Evolutionary conservation across 2,797 vertebrate genomes (phyloP).

Genomic region (Hippoglossus hippoglossus): DNA sequence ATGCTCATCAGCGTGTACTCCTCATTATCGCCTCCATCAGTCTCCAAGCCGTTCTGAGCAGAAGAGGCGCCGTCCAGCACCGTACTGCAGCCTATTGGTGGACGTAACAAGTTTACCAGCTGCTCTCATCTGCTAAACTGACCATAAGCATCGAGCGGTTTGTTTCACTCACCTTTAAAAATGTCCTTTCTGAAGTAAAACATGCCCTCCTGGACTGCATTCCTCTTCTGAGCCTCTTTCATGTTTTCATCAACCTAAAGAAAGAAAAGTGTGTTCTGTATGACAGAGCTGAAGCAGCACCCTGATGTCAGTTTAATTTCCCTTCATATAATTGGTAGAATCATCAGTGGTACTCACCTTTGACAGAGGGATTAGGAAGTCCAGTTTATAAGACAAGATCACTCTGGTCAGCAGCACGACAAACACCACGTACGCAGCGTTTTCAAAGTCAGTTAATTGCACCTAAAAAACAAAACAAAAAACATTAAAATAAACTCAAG

Average conservation of each 20-base stretch:
- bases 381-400: slow-evolving; percentile 97
- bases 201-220: slow-evolving; percentile 92
- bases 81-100: slow-evolving; percentile 87
- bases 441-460: slow-evolving; percentile 98
- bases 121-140: neutral
- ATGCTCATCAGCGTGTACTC: slow-evolving; percentile 96
- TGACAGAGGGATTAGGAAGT: slow-evolving; percentile 97
- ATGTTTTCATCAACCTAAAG: slow-evolving; percentile 97
- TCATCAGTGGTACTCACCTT: slow-evolving; percentile 84
- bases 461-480: slow-evolving; percentile 82
- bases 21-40: slow-evolving; percentile 71
- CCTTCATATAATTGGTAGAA: neutral
- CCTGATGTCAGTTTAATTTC: rapidly evolving
- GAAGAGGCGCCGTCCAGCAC: slow-evolving; percentile 87
- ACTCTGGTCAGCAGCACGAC: slow-evolving; percentile 97
- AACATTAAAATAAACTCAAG: neutral
- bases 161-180: slow-evolving; percentile 88
- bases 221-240: slow-evolving; percentile 95
- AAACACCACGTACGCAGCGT: slow-evolving; percentile 98
- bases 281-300: neutral
- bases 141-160: neutral
- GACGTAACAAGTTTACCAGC: neutral
- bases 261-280: slow-evolving; percentile 21
- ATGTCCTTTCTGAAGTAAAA: slow-evolving; percentile 99
- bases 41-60: slow-evolving; percentile 86